phyloP scores from a whole-genome alignment of 1,140 invertebrate genomes.

The Drosophila repleta region DNA sequence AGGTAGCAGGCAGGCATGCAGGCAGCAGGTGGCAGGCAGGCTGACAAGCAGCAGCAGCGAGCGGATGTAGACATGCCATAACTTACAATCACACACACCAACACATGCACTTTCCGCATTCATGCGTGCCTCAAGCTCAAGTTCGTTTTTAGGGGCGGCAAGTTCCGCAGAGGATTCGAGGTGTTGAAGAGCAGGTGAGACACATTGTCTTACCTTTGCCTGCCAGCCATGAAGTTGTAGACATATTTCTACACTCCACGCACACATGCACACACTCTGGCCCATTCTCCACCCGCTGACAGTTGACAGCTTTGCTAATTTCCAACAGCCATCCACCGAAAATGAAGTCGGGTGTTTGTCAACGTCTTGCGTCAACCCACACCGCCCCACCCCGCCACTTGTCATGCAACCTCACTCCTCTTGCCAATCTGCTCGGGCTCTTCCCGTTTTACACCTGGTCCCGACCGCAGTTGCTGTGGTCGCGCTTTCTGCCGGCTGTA shows the following conservation, averaged over 20 bases:
- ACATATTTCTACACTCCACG: slow-evolving; percentile 41
- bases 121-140: slow-evolving; percentile 31
- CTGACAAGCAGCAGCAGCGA: slow-evolving; percentile 26
- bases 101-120: slow-evolving; percentile 25
- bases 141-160: slow-evolving; percentile 44
- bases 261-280: slow-evolving; percentile 8
- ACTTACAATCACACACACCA: slow-evolving; percentile 58
- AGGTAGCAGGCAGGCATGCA: slow-evolving; percentile 16
- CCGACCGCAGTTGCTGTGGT: slow-evolving; percentile 54
- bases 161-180: slow-evolving; percentile 55
- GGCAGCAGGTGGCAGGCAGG: slow-evolving; percentile 15
- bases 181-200: slow-evolving; percentile 71
- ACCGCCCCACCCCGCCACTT: slow-evolving; percentile 24
- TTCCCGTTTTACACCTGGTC: slow-evolving; percentile 23
- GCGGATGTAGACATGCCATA: slow-evolving; percentile 76
- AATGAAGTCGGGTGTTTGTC: slow-evolving; percentile 69
- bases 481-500: slow-evolving; percentile 60
- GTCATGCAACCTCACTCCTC: not conserved
- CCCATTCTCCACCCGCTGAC: slow-evolving; percentile 40
- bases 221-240: slow-evolving; percentile 45
- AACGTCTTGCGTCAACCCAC: slow-evolving; percentile 51
- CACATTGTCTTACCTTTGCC: slow-evolving; percentile 63
- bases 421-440: too few species aligned
- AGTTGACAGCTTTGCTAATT: slow-evolving; percentile 79
- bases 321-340: slow-evolving; percentile 54